phyloP scores from a whole-genome alignment of 2,113 vertebrate genomes.

The Pseudorectes ferrugineus region DNA sequence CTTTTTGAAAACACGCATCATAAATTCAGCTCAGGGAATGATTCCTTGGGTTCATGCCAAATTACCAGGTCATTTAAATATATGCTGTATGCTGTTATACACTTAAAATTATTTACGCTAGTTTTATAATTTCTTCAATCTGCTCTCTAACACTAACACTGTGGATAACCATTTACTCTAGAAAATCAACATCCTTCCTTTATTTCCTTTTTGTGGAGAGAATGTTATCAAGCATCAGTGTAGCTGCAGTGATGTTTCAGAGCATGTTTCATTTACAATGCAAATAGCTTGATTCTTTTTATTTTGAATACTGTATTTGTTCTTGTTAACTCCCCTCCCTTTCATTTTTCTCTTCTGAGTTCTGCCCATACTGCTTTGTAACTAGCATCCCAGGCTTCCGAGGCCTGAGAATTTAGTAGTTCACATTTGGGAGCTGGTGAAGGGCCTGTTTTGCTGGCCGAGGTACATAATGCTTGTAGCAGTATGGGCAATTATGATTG shows the following conservation, averaged over 20 bases:
- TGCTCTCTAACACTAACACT: slow-evolving; percentile 43
- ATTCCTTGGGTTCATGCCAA: slow-evolving; percentile 44
- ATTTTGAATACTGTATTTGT: slow-evolving; percentile 34
- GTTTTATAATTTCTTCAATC: slow-evolving; percentile 62
- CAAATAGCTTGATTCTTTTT: not conserved
- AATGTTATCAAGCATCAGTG: not conserved
- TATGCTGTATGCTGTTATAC: slow-evolving; percentile 9
- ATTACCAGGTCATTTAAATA: slow-evolving; percentile 66
- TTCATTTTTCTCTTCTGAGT: slow-evolving; percentile 10
- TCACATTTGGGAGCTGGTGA: not conserved
- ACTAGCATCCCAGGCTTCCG: not conserved
- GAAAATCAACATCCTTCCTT: slow-evolving; percentile 33
- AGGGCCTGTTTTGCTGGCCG: not conserved
- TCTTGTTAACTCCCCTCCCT: not conserved
- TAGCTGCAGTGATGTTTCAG: not conserved
- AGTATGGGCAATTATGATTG: not conserved
- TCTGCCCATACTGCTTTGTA: not conserved
- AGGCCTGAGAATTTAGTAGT: not conserved
- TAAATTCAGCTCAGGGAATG: slow-evolving; percentile 59
- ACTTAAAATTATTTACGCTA: slow-evolving; percentile 66
- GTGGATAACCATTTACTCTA: slow-evolving; percentile 38
- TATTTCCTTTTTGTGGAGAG: slow-evolving; percentile 42
- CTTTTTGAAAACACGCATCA: slow-evolving; percentile 48
- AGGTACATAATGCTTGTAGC: not conserved
- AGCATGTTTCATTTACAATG: slow-evolving; percentile 30